Evolutionary conservation across 2,888 invertebrate genomes (phyloP).

Genomic region (Nemotelus nigrinus): DNA sequence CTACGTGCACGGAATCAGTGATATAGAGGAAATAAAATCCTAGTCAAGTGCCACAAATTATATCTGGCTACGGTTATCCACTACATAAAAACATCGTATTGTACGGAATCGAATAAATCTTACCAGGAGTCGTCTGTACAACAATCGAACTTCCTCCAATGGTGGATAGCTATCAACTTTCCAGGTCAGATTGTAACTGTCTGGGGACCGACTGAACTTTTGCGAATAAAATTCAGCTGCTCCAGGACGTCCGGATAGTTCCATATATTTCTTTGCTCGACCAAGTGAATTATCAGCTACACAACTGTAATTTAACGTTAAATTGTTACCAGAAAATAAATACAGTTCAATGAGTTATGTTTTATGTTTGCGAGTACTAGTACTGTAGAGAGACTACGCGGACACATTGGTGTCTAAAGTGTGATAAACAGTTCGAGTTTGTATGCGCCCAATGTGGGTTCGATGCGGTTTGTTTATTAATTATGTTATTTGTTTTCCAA

Average conservation of each 20-base stretch:
- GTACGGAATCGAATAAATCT: conserved; percentile 53
- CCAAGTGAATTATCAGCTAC: conserved; percentile 77
- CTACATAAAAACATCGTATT: not conserved
- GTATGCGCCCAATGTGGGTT: too few species aligned
- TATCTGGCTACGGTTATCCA: not conserved
- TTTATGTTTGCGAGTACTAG: not conserved
- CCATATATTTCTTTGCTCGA: conserved; percentile 75
- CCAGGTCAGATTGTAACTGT: conserved; percentile 75
- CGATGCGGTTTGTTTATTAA: too few species aligned
- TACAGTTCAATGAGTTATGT: conserved; percentile 30
- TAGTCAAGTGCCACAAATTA: conserved; percentile 11
- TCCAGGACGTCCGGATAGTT: conserved; percentile 76
- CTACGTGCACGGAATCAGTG: too few species aligned
- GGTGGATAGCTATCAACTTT: conserved; percentile 79
- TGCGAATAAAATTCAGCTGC: conserved; percentile 76
- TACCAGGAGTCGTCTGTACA: conserved; percentile 76
- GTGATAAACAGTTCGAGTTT: too few species aligned
- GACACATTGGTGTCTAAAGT: too few species aligned
- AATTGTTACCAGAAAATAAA: conserved; percentile 39
- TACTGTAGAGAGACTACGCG: not conserved
- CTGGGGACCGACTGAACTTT: conserved; percentile 70
- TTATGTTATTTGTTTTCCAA: too few species aligned
- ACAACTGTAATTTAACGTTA: conserved; percentile 66
- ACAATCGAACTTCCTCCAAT: conserved; percentile 74
- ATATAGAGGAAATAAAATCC: not conserved